phyloP scores from a whole-genome alignment of 37 sponge, comb jelly and placozoan genomes.

The Cladorhizidae sp. region DNA sequence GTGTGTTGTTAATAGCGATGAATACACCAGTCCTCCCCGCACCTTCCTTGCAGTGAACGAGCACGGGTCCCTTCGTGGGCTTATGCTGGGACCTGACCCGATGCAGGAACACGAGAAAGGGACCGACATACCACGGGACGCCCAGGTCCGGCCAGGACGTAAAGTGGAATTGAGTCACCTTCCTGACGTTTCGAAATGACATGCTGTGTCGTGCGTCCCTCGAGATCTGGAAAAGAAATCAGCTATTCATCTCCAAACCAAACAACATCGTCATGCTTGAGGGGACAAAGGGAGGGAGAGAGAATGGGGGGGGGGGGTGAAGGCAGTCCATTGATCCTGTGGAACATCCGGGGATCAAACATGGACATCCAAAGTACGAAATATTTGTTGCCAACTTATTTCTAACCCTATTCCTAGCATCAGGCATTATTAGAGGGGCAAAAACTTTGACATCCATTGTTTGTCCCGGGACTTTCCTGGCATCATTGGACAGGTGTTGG shows the following conservation, averaged over 20 bases:
- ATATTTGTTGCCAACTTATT: too few relatives aligned
- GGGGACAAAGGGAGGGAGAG: too few relatives aligned
- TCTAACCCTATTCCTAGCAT: too few relatives aligned
- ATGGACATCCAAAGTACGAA: too few relatives aligned
- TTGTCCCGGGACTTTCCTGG: too few relatives aligned
- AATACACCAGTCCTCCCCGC: slow-evolving; percentile 81
- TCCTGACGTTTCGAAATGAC: slow-evolving; percentile 11
- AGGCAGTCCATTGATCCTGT: too few relatives aligned
- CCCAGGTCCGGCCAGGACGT: slow-evolving; percentile 90
- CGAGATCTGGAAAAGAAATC: background rate
- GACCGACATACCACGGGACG: slow-evolving; percentile 72
- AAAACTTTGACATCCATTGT: too few relatives aligned
- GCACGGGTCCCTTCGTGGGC: slow-evolving; percentile 27
- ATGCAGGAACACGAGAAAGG: slow-evolving; percentile 54
- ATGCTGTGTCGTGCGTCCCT: background rate
- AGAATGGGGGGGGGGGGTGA: too few relatives aligned
- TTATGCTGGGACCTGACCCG: slow-evolving; percentile 41
- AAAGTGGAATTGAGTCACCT: slow-evolving; percentile 81
- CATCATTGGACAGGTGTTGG: too few relatives aligned
- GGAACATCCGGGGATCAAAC: too few relatives aligned
- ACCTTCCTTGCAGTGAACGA: slow-evolving; percentile 79
- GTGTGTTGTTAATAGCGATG: slow-evolving; percentile 58
- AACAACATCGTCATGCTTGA: background rate
- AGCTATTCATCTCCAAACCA: background rate
- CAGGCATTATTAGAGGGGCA: too few relatives aligned